Base-by-base conservation (phyloP, 2,113 vertebrate genomes). In the Rhinopithecus roxellana region DNA sequence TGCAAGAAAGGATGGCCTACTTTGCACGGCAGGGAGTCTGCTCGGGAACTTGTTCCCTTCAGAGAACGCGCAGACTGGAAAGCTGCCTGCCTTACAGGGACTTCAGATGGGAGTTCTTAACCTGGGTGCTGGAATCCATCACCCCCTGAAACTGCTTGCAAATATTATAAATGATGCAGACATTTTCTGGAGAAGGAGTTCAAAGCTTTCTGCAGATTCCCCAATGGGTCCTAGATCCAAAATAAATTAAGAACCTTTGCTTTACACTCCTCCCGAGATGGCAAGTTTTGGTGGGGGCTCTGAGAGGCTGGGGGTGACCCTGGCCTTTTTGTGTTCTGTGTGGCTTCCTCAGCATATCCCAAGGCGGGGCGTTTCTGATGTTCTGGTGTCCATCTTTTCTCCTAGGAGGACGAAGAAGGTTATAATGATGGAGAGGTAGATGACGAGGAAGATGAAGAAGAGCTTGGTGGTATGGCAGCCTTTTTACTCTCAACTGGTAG, bases 321-420 rank as follows among this genome's bases (percentile, higher is more conserved):
- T 20, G 6, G 4, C 32, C 52, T 25, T 84, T 74, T n/a, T 22
- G 55, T 55, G 12, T 16, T 75, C 70, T 22, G 12, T 10, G 23
- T 89, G 48, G 35, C 74, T 57, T 57, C 57, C 59, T 75, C 23
- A 1, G 67, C 48, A 0, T 12, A 30, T 69, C 52, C 32, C 13
- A 0, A 8, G 59, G 18, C 40, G 1, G 38, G 38, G 5, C 32
- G 6, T 32, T 11, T 50, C 77, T 91, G 1, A 72, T 23, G 17
- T 52, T 0, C n/a, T 59, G 9, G 2, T 52, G 69, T 78, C 18
- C 35, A 0, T 75, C n/a, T 75, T 81, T 57, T 95, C 48, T 64
- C 55, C 81, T 87, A 99, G 99, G 99, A 99, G 98, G 99, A 99
- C 45, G 99, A 99, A 89, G 99, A 99, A 93, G 99, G 98, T 64